Evolutionary conservation across 2,888 invertebrate species (phyloP).

Genomic region (Drosophila atripex): DNA sequence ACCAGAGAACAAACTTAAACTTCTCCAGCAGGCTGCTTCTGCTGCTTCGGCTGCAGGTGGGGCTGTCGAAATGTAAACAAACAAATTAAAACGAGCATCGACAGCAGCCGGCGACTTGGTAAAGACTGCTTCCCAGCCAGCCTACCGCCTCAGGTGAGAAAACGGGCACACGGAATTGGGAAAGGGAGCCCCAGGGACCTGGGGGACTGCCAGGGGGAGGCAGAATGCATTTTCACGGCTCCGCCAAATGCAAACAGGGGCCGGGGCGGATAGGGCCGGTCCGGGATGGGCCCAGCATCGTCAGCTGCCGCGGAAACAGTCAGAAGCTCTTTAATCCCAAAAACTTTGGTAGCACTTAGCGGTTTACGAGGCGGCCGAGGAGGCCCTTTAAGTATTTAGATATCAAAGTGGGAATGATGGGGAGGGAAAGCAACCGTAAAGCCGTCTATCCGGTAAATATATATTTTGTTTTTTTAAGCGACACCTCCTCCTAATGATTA

Average conservation of each 20-base stretch:
- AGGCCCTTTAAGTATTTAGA: constrained; percentile 26
- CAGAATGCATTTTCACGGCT: constrained; percentile 49
- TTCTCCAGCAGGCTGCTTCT: constrained; percentile 4
- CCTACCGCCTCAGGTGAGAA: constrained; percentile 70
- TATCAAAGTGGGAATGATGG: constrained; percentile 21
- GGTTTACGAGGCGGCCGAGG: constrained; percentile 48
- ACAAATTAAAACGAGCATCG: constrained; percentile 77
- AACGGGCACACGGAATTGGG: constrained; percentile 57
- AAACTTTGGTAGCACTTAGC: constrained; percentile 46
- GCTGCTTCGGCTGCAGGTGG: constrained; percentile 54
- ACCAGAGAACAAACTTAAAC: constrained; percentile 45
- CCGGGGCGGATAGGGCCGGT: not conserved
- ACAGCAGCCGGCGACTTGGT: constrained; percentile 35
- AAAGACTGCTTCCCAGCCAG: constrained; percentile 22
- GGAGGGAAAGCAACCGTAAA: constrained; percentile 3
- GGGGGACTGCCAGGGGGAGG: not conserved
- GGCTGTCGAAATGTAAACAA: constrained; percentile 71
- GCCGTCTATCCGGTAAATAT: constrained; percentile 1
- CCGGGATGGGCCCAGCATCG: constrained; percentile 1
- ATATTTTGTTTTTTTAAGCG: constrained; percentile 41
- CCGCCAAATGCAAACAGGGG: constrained; percentile 45
- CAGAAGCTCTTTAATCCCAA: constrained; percentile 72
- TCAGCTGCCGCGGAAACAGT: constrained; percentile 20
- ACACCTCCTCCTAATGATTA: constrained; percentile 59
- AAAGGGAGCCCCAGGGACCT: constrained; percentile 29